These are phyloP conservation scores for Odobenus rosmarus DNA, from an alignment of 2,113 vertebrate species.

Conservation along the genomic window DNA sequence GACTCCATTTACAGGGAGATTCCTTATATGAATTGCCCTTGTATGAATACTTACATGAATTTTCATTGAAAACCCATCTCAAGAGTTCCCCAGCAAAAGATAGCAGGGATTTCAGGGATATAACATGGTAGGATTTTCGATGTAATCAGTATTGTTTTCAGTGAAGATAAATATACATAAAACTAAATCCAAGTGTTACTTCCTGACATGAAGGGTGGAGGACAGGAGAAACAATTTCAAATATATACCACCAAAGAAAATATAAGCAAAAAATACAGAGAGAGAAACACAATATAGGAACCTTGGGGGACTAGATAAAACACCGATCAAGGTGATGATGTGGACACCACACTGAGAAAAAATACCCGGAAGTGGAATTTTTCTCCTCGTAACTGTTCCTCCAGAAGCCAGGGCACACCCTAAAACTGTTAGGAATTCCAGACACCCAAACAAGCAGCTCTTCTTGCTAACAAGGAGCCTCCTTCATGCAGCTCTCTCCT, in stretches of 20 bases:
- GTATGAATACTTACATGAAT: background rate
- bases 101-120: background rate
- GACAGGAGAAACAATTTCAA: background rate
- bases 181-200: background rate
- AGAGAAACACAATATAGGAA: background rate
- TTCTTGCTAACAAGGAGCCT: background rate
- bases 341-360: background rate
- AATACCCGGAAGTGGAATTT: background rate
- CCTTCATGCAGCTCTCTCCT: background rate
- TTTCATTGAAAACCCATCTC: conserved; percentile 34
- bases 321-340: background rate
- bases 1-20: background rate
- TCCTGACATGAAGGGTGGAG: background rate
- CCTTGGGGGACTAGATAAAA: background rate
- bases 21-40: background rate
- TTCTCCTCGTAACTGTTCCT: background rate
- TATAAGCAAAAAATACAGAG: background rate
- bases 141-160: background rate
- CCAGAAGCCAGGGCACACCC: background rate
- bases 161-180: background rate
- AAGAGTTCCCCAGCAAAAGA: background rate
- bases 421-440: background rate
- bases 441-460: background rate
- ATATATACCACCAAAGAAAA: background rate
- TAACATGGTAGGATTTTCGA: background rate